A percentile compares a stretch with the other conserved stretches of the same genome.
Evolutionary conservation across 37 sponge, comb jelly and placozoan species (phyloP).

Genomic region (Hexactinellida sp.): DNA sequence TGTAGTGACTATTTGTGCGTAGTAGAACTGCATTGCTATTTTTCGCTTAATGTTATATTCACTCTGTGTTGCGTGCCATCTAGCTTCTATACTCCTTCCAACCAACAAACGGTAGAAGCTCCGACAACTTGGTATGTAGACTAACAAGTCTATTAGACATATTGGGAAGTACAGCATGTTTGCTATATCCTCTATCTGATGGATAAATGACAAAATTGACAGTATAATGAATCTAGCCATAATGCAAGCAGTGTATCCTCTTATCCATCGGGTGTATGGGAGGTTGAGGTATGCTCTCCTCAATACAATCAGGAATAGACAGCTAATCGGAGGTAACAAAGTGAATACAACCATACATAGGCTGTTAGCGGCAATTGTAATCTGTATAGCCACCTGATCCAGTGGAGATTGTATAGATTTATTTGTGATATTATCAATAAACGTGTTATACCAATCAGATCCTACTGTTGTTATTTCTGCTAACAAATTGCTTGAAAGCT

Average conservation of each 20-base stretch:
- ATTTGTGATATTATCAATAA: neutral
- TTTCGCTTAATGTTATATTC: neutral
- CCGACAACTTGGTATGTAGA: neutral
- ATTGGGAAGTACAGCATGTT: neutral
- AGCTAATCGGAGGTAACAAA: neutral
- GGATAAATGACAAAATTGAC: neutral
- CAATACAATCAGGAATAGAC: neutral
- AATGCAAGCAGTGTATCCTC: neutral
- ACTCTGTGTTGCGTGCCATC: neutral
- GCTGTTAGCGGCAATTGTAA: neutral
- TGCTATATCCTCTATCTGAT: neutral
- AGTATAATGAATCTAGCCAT: neutral
- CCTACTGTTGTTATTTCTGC: neutral
- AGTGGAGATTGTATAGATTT: neutral
- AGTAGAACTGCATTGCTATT: neutral
- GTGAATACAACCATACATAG: neutral
- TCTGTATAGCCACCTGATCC: neutral
- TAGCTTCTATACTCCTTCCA: neutral
- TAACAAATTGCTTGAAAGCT: neutral
- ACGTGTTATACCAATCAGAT: neutral
- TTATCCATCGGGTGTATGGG: neutral
- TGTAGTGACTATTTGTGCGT: neutral
- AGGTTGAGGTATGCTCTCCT: conserved; percentile 7
- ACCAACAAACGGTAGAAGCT: neutral
- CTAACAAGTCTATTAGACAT: neutral